Percentiles rank a stretch among this genome's conserved stretches.
phyloP scores from a whole-genome alignment of 2,888 invertebrate genomes.

The Oegoconia quadripuncta region DNA sequence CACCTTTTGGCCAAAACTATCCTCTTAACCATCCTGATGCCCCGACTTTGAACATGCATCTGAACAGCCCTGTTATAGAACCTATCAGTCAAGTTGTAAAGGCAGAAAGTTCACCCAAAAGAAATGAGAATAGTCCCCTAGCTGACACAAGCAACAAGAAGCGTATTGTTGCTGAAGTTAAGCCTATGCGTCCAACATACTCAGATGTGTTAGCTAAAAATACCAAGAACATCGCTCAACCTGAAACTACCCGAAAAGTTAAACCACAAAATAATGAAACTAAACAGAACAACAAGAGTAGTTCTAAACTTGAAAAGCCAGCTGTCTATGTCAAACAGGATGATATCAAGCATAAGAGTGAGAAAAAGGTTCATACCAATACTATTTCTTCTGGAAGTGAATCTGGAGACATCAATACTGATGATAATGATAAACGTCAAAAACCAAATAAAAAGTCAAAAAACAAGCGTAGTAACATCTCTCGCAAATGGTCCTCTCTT shows the following conservation, averaged over 20 bases:
- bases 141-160: slow-evolving; percentile 81
- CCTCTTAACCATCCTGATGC: slow-evolving; percentile 73
- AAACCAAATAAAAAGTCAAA: slow-evolving; percentile 61
- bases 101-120: slow-evolving; percentile 58
- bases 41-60: slow-evolving; percentile 50
- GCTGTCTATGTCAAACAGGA: slow-evolving; percentile 45
- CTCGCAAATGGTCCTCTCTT: slow-evolving; percentile 81
- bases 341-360: slow-evolving; percentile 57
- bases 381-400: slow-evolving; percentile 73
- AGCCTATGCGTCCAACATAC: slow-evolving; percentile 92
- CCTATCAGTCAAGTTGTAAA: slow-evolving; percentile 43
- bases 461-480: slow-evolving; percentile 64
- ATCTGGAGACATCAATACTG: slow-evolving; percentile 66
- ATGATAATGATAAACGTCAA: slow-evolving; percentile 61
- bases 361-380: slow-evolving; percentile 52
- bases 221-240: slow-evolving; percentile 67
- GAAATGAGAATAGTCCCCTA: slow-evolving; percentile 64
- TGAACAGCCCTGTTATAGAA: slow-evolving; percentile 47
- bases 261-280: slow-evolving; percentile 62
- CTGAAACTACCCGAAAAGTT: slow-evolving; percentile 69
- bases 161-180: slow-evolving; percentile 90
- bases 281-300: slow-evolving; percentile 48
- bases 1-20: slow-evolving; percentile 84
- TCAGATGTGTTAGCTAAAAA: slow-evolving; percentile 90
- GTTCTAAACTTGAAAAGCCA: slow-evolving; percentile 65